A percentile compares a stretch with the other conserved stretches of the same genome.
Conservation (phyloP, 64 coral and sea anemone species). For the Montipora efflorescens region DNA sequence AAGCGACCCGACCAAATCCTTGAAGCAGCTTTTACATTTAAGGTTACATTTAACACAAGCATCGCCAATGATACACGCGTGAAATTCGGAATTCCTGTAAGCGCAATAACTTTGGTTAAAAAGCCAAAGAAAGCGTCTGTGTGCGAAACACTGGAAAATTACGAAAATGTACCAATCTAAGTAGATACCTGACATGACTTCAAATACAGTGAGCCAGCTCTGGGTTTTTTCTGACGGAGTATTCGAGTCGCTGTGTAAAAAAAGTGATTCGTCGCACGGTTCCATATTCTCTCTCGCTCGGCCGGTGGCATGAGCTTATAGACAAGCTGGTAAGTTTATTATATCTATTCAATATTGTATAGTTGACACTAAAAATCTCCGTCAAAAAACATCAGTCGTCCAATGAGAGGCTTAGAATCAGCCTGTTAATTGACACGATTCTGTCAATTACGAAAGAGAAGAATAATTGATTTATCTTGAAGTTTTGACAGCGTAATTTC, state of each 20-base stretch:
- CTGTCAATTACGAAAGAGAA: slow-evolving; percentile 27
- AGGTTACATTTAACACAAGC: too few relatives aligned
- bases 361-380: slow-evolving; percentile 7
- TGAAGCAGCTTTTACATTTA: too few relatives aligned
- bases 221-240: too few relatives aligned
- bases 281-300: neutral
- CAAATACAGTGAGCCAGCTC: neutral
- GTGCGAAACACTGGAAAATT: neutral
- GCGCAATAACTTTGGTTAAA: neutral
- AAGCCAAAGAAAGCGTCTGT: neutral
- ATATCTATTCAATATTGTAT: slow-evolving; percentile 19
- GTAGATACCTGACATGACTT: slow-evolving; percentile 30
- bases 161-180: slow-evolving; percentile 7
- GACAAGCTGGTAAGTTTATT: neutral
- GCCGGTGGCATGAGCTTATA: neutral
- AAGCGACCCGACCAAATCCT: too few relatives aligned
- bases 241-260: neutral
- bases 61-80: too few relatives aligned
- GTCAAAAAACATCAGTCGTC: neutral
- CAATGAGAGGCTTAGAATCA: neutral
- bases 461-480: slow-evolving; percentile 27
- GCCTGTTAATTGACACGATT: neutral
- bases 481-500: neutral
- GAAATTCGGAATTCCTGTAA: too few relatives aligned
- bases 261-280: neutral